A percentile compares a stretch with the other conserved stretches of the same genome.
These are phyloP conservation scores for Oegoconia quadripuncta DNA, from an alignment of 2,888 invertebrate genomes.

Conservation along the genomic window DNA sequence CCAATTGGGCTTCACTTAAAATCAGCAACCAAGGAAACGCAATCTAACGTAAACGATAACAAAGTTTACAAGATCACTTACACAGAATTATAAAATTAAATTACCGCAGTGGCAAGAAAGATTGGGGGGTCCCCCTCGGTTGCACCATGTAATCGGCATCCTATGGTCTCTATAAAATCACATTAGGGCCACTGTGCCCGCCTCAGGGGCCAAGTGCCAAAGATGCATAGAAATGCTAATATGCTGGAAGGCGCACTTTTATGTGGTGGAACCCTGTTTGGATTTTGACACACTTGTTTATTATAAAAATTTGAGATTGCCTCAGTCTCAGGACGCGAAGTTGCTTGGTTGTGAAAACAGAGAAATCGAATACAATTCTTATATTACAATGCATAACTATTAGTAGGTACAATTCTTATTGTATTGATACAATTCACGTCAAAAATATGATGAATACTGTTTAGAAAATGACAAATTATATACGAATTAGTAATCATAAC, in stretches of 20 bases:
- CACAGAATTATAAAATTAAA: slow-evolving; percentile 39
- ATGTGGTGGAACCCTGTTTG: not conserved
- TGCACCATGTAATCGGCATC: slow-evolving; percentile 48
- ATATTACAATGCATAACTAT: too few relatives aligned
- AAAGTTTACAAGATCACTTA: slow-evolving; percentile 15
- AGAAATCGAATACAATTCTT: too few relatives aligned
- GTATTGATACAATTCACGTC: too few relatives aligned
- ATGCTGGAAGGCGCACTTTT: slow-evolving; percentile 31
- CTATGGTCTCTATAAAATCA: slow-evolving; percentile 72
- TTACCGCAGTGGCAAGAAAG: slow-evolving; percentile 29
- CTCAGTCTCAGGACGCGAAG: too few relatives aligned
- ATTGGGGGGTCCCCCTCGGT: not conserved
- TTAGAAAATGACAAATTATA: too few relatives aligned
- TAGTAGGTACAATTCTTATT: too few relatives aligned
- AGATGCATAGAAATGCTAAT: slow-evolving; percentile 17
- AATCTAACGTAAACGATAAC: too few relatives aligned
- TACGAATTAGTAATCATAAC: too few relatives aligned
- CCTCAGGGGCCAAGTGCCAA: slow-evolving; percentile 44
- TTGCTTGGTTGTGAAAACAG: too few relatives aligned
- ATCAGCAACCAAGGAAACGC: too few relatives aligned
- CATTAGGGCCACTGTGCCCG: slow-evolving; percentile 61
- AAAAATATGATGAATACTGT: too few relatives aligned
- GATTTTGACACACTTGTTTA: not conserved
- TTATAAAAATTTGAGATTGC: not conserved
- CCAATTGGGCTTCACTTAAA: too few relatives aligned